Evolutionary conservation across 2,888 invertebrate genomes (phyloP), one percentile per base, ranked within the genome.

Genomic region (Conchocele bisecta): DNA sequence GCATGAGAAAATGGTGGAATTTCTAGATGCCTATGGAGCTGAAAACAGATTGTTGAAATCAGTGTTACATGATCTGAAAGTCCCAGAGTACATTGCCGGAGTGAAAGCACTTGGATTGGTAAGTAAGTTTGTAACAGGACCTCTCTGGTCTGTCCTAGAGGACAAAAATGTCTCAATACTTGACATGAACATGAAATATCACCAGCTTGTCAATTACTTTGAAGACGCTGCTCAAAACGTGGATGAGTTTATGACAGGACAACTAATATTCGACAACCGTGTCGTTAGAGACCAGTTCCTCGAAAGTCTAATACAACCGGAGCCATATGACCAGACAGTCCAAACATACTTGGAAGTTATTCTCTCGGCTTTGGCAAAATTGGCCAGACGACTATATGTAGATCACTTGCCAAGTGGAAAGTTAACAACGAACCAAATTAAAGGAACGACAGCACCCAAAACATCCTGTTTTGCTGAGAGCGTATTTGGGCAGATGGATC

Each of bases 61-160:
- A 28, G 66, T 75, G 15, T 35, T 59, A 11, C 41, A 41, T 59
- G 77, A 77, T 41, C 24, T 77, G 1, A 57, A 73, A 42, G 54
- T 68, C 37, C 59, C 60, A 3, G 69, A 74, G 50, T 76, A 59
- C 57, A 15, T 80, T 15, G 74, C 78, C 35, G 74, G 69, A 1
- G 44, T 53, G 17, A 81, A 79, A 64, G 78, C 76, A n/a, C 48
- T 83, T 17, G 81, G 79, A 9, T 53, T 79, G 2, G 53, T 83
- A 13, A 39, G 56, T 26, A 61, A 54, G 28, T 44, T 69, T 28
- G 28, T 73, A n/a, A 68, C 63, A 15, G 28, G 68, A 17, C 64
- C 59, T 20, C 28, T 73, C 6, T 73, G 68, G 64, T 46, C 35
- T 20, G 6, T 58, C 22, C 51, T 73, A 29, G 67, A 73, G 42